Evolutionary conservation across 2,888 invertebrate species (phyloP).

Genomic region (Taenaris catops): DNA sequence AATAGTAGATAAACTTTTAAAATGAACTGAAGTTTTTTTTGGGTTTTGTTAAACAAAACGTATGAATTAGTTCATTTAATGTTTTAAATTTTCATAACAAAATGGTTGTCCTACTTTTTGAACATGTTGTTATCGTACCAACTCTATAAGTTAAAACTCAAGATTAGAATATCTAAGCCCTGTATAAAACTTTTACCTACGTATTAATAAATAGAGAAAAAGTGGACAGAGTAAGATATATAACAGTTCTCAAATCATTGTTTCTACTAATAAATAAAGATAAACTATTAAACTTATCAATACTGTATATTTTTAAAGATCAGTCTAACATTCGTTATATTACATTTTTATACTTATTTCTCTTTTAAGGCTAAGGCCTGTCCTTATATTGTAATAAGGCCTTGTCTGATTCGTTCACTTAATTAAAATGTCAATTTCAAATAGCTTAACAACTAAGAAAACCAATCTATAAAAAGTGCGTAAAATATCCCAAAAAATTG

Average conservation of each 20-base stretch:
- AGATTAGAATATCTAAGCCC: slow-evolving; percentile 46
- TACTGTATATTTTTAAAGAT: slow-evolving; percentile 73
- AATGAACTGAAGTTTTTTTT: background rate
- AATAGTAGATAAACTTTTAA: slow-evolving; percentile 6
- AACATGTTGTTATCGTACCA: slow-evolving; percentile 36
- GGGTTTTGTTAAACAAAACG: background rate
- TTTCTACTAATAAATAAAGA: slow-evolving; percentile 41
- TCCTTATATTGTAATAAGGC: slow-evolving; percentile 26
- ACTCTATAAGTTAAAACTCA: slow-evolving; percentile 33
- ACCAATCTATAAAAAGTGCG: slow-evolving; percentile 21
- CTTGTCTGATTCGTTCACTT: slow-evolving; percentile 20
- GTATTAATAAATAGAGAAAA: slow-evolving; percentile 45
- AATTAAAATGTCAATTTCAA: slow-evolving; percentile 18
- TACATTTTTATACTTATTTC: slow-evolving; percentile 50
- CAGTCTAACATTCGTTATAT: slow-evolving; percentile 78
- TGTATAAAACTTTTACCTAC: slow-evolving; percentile 59
- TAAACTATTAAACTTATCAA: slow-evolving; percentile 60
- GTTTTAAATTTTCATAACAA: background rate
- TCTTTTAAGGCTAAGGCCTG: slow-evolving; percentile 53
- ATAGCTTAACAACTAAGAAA: slow-evolving; percentile 20
- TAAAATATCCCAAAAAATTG: slow-evolving; percentile 19
- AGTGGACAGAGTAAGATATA: slow-evolving; percentile 62
- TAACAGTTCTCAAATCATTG: slow-evolving; percentile 40
- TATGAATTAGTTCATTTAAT: background rate
- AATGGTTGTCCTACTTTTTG: slow-evolving; percentile 7